Base-by-base conservation (phyloP, 2,113 vertebrate genomes). In the Eulemur macaco region DNA sequence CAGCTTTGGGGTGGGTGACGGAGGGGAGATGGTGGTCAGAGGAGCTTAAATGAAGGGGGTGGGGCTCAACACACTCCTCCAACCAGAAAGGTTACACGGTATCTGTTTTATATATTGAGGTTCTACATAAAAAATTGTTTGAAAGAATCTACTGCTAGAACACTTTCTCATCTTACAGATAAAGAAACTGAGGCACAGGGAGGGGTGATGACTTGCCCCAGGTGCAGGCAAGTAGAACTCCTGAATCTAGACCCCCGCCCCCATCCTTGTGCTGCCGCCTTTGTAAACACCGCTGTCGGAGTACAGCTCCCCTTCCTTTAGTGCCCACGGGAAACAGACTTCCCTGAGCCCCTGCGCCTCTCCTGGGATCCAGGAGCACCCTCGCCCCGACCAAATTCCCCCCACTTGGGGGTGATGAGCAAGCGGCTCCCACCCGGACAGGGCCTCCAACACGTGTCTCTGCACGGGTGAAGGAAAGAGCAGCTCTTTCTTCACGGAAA, bases 401-500 rank as follows among this genome's bases (percentile, higher is more conserved):
- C 42, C 84, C 39, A 25, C 23, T 7, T 2, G 0, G 3, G 69
- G 50, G 34, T 23, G 45, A 42, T 12, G 10, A 52, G 20, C 52
- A 45, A 27, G 54, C 50, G 56, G 39, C n/a, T 34, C 50, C 69
- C 34, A 1, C 17, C 39, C 25, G 27, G 58, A 52, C 54, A 11
- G 54, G 37, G 31, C 27, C 77, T 74, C n/a, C 0, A 1, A 1
- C 45, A 6, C 3, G 0, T 5, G 47, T 52, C 39, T 58, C 21
- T 68, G 2, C 1, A 5, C 25, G 27, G 78, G 69, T 34, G 23
- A 54, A 45, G 71, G 39, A 81, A 89, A 86, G 54, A 87, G 18
- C 25, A 56, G 23, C 8, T 27, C 54, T 54, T 89, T 64, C 64
- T 52, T 6, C 0, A 5, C 69, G 63, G 76, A 78, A 60, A 69